These are phyloP conservation scores for Gymnothorax javanicus DNA, from an alignment of 2,797 vertebrate species.

Conservation along the genomic window DNA sequence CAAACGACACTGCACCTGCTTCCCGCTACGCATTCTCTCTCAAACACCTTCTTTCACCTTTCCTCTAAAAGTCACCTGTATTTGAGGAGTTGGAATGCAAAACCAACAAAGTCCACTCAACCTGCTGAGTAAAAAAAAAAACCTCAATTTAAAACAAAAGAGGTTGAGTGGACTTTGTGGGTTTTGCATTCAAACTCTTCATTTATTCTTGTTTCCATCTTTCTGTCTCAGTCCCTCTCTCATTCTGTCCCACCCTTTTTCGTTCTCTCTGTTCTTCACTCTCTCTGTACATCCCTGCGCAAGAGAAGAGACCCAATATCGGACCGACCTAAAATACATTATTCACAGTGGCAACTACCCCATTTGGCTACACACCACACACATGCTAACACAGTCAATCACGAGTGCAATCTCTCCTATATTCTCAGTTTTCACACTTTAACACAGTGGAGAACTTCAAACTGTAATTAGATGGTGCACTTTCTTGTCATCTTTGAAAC, in stretches of 20 bases:
- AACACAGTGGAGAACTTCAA: too few species aligned
- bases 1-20: background rate
- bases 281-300: slow-evolving; percentile 29
- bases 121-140: too few species aligned
- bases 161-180: too few species aligned
- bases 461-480: too few species aligned
- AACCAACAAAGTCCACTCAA: too few species aligned
- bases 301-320: slow-evolving; percentile 39
- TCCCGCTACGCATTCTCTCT: background rate
- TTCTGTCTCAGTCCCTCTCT: background rate
- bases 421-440: too few species aligned
- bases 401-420: background rate
- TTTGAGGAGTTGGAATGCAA: too few species aligned
- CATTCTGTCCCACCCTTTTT: background rate
- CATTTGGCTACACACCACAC: background rate
- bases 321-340: slow-evolving; percentile 32
- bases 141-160: too few species aligned
- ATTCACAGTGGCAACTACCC: slow-evolving; percentile 36
- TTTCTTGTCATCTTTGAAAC: too few species aligned
- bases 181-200: background rate
- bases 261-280: background rate
- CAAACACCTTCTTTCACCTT: background rate
- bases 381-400: slow-evolving; percentile 25
- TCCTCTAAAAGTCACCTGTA: background rate
- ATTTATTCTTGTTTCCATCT: too few species aligned